Percentiles rank a stretch among this genome's conserved stretches.
Evolutionary conservation across 2,113 vertebrate species (phyloP).

Genomic region (Nansenia antarctica): DNA sequence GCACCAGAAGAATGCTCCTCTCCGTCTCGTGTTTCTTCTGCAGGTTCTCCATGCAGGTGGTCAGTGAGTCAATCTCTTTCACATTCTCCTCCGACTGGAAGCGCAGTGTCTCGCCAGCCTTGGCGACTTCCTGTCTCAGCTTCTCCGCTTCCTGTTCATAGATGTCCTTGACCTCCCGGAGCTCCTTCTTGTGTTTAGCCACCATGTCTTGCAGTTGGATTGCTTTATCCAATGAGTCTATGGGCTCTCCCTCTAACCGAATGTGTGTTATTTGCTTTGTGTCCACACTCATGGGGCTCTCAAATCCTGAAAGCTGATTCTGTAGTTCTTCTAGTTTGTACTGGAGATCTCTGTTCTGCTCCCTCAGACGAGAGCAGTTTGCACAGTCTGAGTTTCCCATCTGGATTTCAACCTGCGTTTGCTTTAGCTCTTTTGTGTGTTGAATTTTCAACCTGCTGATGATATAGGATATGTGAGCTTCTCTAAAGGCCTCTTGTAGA

Average conservation of each 20-base stretch:
- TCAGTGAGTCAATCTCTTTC: slow-evolving; percentile 72
- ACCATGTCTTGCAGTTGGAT: slow-evolving; percentile 67
- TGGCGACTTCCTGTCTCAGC: slow-evolving; percentile 59
- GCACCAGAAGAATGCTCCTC: slow-evolving; percentile 45
- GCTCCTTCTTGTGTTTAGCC: slow-evolving; percentile 69
- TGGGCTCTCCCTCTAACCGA: slow-evolving; percentile 64
- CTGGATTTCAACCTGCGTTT: slow-evolving; percentile 28
- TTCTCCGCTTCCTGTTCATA: slow-evolving; percentile 67
- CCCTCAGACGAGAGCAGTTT: slow-evolving; percentile 61
- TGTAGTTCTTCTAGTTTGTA: slow-evolving; percentile 56
- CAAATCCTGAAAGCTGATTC: slow-evolving; percentile 27
- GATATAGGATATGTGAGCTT: slow-evolving; percentile 62
- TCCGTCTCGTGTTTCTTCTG: slow-evolving; percentile 71
- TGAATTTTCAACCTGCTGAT: slow-evolving; percentile 56
- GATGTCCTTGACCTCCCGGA: slow-evolving; percentile 65
- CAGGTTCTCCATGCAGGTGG: slow-evolving; percentile 72
- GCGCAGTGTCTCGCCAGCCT: slow-evolving; percentile 60
- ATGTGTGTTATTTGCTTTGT: slow-evolving; percentile 38
- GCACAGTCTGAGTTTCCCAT: slow-evolving; percentile 37
- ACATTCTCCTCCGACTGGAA: slow-evolving; percentile 69
- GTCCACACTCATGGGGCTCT: slow-evolving; percentile 23
- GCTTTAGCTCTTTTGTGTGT: slow-evolving; percentile 40
- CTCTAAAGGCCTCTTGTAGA: slow-evolving; percentile 66
- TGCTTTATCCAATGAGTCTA: slow-evolving; percentile 66
- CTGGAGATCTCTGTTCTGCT: slow-evolving; percentile 52